Evolutionary conservation across 1,140 invertebrate species (phyloP).

Genomic region (Halictus rubicundus): DNA sequence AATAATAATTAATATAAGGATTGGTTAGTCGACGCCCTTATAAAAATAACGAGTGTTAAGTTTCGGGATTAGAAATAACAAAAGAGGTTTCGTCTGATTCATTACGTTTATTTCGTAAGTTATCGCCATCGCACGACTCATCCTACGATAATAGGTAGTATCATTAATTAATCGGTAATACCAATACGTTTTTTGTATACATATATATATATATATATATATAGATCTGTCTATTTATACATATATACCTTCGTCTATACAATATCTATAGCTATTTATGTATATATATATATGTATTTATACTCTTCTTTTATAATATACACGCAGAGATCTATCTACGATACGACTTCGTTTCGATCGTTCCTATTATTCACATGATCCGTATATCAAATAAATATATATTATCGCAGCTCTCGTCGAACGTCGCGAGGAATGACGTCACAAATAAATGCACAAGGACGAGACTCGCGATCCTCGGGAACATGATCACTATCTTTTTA

Average conservation of each 20-base stretch:
- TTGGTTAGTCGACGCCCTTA: too few relatives aligned
- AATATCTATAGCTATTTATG: conserved; percentile 40
- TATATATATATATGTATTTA: conserved; percentile 59
- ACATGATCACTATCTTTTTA: conserved; percentile 6
- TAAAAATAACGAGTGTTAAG: neutral
- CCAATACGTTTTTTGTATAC: conserved; percentile 44
- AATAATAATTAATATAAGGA: too few relatives aligned
- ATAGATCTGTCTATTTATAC: conserved; percentile 66
- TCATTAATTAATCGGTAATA: conserved; percentile 48
- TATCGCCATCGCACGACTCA: conserved; percentile 67
- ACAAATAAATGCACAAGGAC: conserved; percentile 70
- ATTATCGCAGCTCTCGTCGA: conserved; percentile 70
- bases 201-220: conserved; percentile 42
- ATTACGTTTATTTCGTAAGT: conserved; percentile 72
- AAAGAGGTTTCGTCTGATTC: conserved; percentile 43
- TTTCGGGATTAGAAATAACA: neutral
- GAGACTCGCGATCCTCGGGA: conserved; percentile 19
- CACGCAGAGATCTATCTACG: conserved; percentile 73
- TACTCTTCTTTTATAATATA: conserved; percentile 68
- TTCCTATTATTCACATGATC: conserved; percentile 67
- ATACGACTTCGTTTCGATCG: conserved; percentile 42
- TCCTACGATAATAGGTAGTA: conserved; percentile 57
- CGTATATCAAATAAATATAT: conserved; percentile 70
- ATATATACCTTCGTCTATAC: conserved; percentile 65
- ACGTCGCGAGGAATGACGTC: conserved; percentile 64